Conservation (phyloP, 2,888 invertebrate genomes). For the Coelogynopora nodosa region DNA sequence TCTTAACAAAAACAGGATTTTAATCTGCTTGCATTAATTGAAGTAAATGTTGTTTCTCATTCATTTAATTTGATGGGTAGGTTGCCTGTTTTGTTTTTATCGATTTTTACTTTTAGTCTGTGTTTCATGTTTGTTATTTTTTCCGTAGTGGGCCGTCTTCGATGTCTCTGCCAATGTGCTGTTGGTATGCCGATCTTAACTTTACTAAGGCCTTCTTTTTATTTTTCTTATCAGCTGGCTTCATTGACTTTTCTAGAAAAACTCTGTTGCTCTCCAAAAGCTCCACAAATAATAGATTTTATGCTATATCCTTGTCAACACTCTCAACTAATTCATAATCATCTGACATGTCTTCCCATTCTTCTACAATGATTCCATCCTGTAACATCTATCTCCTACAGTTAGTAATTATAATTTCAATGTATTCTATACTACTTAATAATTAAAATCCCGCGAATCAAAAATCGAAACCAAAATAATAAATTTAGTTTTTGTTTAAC, state of each 20-base stretch:
- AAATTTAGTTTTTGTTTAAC: too few relatives aligned
- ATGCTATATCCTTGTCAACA: too few relatives aligned
- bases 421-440: too few relatives aligned
- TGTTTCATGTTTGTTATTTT: neutral
- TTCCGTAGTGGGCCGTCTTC: neutral
- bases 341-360: too few relatives aligned
- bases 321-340: too few relatives aligned
- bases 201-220: neutral
- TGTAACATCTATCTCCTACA: too few relatives aligned
- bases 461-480: too few relatives aligned
- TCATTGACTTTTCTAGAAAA: neutral
- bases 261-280: too few relatives aligned
- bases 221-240: neutral
- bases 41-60: neutral
- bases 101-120: neutral
- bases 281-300: too few relatives aligned
- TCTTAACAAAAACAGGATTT: neutral
- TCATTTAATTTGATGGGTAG: neutral
- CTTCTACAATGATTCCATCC: too few relatives aligned
- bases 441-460: too few relatives aligned
- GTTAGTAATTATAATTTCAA: too few relatives aligned
- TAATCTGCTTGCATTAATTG: neutral
- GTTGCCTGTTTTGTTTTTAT: neutral
- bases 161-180: neutral
- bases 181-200: neutral